phyloP scores from a whole-genome alignment of 1,140 invertebrate genomes.

The Drosophila oshimai region DNA sequence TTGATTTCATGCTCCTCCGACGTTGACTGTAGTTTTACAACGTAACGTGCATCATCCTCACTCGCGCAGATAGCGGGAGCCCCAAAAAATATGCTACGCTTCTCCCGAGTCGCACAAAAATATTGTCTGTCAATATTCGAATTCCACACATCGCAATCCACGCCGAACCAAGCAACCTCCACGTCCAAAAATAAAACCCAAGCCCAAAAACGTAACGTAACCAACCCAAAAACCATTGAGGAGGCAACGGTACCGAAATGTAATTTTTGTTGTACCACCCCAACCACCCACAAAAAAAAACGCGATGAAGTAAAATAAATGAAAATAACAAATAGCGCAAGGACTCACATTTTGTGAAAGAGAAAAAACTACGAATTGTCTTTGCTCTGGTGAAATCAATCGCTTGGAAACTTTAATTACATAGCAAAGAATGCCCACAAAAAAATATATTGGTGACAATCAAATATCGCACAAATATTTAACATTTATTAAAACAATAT shows the following conservation, averaged over 20 bases:
- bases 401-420: background rate
- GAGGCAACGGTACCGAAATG: slow-evolving; percentile 57
- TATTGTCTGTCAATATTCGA: slow-evolving; percentile 69
- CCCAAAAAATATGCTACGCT: slow-evolving; percentile 65
- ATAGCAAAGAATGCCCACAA: background rate
- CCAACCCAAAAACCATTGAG: slow-evolving; percentile 22
- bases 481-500: no score
- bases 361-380: slow-evolving; percentile 5
- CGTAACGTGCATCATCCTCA: slow-evolving; percentile 42
- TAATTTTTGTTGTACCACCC: slow-evolving; percentile 61
- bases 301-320: slow-evolving; percentile 18
- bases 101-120: slow-evolving; percentile 61
- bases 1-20: slow-evolving; percentile 63
- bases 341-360: background rate
- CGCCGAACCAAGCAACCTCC: no score
- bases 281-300: background rate
- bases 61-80: slow-evolving; percentile 8
- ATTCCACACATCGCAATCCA: slow-evolving; percentile 28
- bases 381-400: slow-evolving; percentile 24
- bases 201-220: slow-evolving; percentile 2
- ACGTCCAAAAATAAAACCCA: background rate
- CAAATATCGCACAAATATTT: no score
- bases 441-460: no score
- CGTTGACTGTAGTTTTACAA: slow-evolving; percentile 56
- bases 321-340: slow-evolving; percentile 7